Evolutionary conservation across 2,797 vertebrate genomes (phyloP).

Genomic region (Centropyge bicolor): DNA sequence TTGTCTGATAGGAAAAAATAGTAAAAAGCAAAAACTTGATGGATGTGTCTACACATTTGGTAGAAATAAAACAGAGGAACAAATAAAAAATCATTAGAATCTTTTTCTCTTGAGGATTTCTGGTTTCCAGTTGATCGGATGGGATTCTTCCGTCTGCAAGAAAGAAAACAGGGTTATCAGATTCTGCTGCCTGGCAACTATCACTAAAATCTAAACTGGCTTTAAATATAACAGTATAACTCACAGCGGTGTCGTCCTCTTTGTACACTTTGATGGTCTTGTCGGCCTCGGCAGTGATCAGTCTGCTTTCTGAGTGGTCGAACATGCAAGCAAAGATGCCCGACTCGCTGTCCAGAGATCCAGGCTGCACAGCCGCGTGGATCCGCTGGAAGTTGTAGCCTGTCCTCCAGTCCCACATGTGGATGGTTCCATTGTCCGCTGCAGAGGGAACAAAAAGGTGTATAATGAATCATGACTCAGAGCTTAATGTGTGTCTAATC

Average conservation of each 20-base stretch:
- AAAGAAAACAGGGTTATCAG: slow-evolving; percentile 70
- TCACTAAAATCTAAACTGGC: background rate
- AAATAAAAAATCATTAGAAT: slow-evolving; percentile 85
- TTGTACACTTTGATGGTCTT: slow-evolving; percentile 99
- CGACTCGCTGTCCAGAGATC: slow-evolving; percentile 98
- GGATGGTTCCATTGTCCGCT: slow-evolving; percentile 99
- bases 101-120: slow-evolving; percentile 99
- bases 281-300: slow-evolving; percentile 97
- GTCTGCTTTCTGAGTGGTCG: slow-evolving; percentile 94
- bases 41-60: slow-evolving; percentile 32
- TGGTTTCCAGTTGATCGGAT: slow-evolving; percentile 98
- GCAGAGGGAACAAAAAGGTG: background rate
- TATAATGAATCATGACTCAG: fast-evolving
- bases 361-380: slow-evolving; percentile 97
- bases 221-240: slow-evolving; percentile 28
- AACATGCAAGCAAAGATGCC: slow-evolving; percentile 98
- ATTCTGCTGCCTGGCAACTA: background rate
- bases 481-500: background rate
- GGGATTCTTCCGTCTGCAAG: slow-evolving; percentile 95
- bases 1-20: slow-evolving; percentile 22
- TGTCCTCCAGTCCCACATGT: slow-evolving; percentile 99
- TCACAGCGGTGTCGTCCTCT: slow-evolving; percentile 96
- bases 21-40: slow-evolving; percentile 12
- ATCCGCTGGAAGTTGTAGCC: slow-evolving; percentile 99
- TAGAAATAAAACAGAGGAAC: slow-evolving; percentile 34